These are phyloP conservation scores for Platypus cylindrus DNA, from an alignment of 2,888 invertebrate species.

Conservation along the genomic window DNA sequence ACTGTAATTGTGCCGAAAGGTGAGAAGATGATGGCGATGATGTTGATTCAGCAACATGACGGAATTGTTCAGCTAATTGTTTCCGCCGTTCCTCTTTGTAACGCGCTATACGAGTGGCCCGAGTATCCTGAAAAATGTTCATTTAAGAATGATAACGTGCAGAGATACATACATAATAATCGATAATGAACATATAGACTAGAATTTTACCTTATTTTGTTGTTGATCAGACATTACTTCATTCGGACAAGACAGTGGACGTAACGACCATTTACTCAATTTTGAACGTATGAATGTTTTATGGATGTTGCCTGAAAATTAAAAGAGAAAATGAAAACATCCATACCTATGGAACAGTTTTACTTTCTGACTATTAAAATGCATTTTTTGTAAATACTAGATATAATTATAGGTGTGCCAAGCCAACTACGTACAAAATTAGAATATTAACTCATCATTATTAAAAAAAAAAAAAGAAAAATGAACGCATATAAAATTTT, in stretches of 20 bases:
- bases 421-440: too few relatives aligned
- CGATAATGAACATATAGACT: too few relatives aligned
- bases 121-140: constrained; percentile 31
- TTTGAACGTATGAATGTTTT: constrained; percentile 18
- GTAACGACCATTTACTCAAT: constrained; percentile 24
- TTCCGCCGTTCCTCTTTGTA: constrained; percentile 62
- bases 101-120: constrained; percentile 51
- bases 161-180: background rate
- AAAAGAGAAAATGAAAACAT: constrained; percentile 1
- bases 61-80: constrained; percentile 48
- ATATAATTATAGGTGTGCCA: too few relatives aligned
- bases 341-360: background rate
- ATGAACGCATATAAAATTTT: too few relatives aligned
- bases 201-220: background rate
- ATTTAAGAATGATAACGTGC: background rate
- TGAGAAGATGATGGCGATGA: constrained; percentile 8
- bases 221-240: constrained; percentile 26
- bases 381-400: too few relatives aligned
- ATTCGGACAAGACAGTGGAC: constrained; percentile 20
- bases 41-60: background rate
- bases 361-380: too few relatives aligned
- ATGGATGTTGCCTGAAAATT: constrained; percentile 12
- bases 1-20: constrained; percentile 4
- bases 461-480: too few relatives aligned
- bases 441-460: too few relatives aligned